Evolutionary conservation across 2,888 invertebrate genomes (phyloP).

Genomic region (Smittia aterrima): DNA sequence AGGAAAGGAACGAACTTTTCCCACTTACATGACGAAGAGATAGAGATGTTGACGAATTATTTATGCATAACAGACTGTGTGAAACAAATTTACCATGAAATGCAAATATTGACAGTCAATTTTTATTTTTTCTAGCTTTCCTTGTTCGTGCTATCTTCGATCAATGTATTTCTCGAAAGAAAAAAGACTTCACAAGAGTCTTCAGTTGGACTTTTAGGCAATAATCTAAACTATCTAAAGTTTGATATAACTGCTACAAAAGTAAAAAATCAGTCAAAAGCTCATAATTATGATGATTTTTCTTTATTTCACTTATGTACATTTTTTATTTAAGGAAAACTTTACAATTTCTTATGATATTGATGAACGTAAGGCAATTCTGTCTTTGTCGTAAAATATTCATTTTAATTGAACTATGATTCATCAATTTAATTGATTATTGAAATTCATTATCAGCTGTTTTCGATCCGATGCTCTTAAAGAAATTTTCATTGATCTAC

Average conservation of each 20-base stretch:
- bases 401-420: not conserved
- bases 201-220: not conserved
- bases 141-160: not conserved
- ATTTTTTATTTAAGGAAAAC: not conserved
- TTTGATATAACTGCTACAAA: too few species aligned
- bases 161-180: not conserved
- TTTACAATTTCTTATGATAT: not conserved
- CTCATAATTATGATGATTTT: not conserved
- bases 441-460: not conserved
- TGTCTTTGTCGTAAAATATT: not conserved
- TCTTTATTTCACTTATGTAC: not conserved
- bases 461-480: not conserved
- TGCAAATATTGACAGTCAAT: slow-evolving; percentile 39
- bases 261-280: not conserved
- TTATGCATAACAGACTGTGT: slow-evolving; percentile 39
- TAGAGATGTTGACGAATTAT: slow-evolving; percentile 40
- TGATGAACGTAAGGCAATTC: slow-evolving; percentile 33
- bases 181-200: not conserved
- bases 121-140: slow-evolving; percentile 13
- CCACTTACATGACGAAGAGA: not conserved
- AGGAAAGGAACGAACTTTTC: not conserved
- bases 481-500: not conserved
- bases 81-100: slow-evolving; percentile 39
- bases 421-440: slow-evolving; percentile 13
- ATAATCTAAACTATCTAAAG: not conserved